Percentiles rank a stretch among this genome's conserved stretches.
Conservation (phyloP, 2,113 vertebrate genomes). For the Misgurnus mizolepis region DNA sequence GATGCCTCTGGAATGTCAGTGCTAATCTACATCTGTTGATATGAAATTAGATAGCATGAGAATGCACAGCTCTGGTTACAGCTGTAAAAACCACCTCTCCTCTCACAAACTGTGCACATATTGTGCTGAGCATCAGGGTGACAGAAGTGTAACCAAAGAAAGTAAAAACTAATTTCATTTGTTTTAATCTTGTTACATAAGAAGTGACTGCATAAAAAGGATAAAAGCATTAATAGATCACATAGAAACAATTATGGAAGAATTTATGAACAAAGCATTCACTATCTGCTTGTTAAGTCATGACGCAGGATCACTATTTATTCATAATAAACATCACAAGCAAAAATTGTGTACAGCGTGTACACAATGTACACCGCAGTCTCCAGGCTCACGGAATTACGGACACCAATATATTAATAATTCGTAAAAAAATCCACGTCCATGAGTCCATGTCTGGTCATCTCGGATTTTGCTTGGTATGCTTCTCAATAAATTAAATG, state of each 20-base stretch:
- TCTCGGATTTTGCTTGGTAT: no score
- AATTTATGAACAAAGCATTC: no score
- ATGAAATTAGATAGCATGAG: slow-evolving; percentile 47
- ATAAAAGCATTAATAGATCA: background rate
- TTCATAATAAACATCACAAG: no score
- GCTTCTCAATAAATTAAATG: no score
- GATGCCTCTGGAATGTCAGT: slow-evolving; percentile 60
- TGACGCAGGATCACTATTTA: no score
- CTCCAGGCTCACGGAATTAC: no score
- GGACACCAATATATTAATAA: no score
- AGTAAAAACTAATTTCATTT: background rate
- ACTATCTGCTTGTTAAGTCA: no score
- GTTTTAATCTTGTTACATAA: background rate
- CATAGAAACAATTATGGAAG: background rate
- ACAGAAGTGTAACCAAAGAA: background rate
- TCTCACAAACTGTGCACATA: background rate
- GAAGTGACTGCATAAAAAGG: background rate
- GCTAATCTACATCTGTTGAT: slow-evolving; percentile 51
- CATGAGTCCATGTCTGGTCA: no score
- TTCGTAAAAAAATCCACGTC: no score
- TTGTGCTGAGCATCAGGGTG: background rate
- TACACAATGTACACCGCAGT: no score
- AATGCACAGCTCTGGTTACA: slow-evolving; percentile 33
- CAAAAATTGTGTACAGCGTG: no score
- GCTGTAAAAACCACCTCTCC: slow-evolving; percentile 38